These are phyloP conservation scores for Todiramphus chloris DNA, from an alignment of 2,113 vertebrate genomes.

Conservation along the genomic window DNA sequence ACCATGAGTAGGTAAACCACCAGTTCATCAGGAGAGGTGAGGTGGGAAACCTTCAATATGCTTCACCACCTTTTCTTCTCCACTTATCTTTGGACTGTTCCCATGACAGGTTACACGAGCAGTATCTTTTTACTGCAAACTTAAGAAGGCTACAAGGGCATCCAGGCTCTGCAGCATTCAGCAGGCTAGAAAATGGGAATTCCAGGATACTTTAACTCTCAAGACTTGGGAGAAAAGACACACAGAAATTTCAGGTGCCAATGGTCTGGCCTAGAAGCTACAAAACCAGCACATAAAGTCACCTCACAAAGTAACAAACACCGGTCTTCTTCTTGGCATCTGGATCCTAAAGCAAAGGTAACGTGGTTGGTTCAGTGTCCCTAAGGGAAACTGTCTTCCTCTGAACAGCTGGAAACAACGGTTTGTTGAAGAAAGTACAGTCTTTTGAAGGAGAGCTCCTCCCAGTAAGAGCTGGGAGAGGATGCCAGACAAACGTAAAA, in stretches of 20 bases:
- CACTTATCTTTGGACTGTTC: background rate
- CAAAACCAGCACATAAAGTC: background rate
- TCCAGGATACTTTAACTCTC: background rate
- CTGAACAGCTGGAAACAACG: background rate
- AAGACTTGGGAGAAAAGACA: background rate
- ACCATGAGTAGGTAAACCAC: background rate
- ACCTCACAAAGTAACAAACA: background rate
- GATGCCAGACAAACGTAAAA: background rate
- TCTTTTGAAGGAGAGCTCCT: background rate
- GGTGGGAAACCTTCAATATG: background rate
- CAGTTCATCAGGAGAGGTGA: background rate
- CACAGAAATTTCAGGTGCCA: background rate
- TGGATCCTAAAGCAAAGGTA: background rate
- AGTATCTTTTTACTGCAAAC: background rate
- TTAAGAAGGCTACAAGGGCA: background rate
- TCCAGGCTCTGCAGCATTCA: background rate
- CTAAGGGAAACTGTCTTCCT: background rate
- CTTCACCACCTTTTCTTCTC: background rate
- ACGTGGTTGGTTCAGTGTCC: background rate
- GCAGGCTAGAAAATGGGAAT: background rate
- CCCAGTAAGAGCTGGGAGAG: background rate
- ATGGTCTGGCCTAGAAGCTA: background rate
- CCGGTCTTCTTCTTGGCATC: background rate
- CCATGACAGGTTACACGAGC: background rate
- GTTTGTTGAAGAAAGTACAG: background rate